Conservation (phyloP, 2,797 vertebrate genomes). For the Lycodopsis pacificus region DNA sequence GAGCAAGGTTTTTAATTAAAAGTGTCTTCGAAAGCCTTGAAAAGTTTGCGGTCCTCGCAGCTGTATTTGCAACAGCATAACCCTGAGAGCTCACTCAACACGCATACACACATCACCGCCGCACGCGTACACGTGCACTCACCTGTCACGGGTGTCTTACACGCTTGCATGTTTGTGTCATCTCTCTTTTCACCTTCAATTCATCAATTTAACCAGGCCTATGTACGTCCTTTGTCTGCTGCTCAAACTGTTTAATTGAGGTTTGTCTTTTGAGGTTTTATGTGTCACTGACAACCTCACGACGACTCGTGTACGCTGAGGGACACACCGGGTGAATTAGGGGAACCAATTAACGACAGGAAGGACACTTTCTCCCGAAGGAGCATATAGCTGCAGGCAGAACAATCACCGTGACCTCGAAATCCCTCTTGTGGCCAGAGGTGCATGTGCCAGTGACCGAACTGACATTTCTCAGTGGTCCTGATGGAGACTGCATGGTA, state of each 20-base stretch:
- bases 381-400: slow-evolving; percentile 63
- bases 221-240: slow-evolving; percentile 10
- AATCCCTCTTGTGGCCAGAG: slow-evolving; percentile 72
- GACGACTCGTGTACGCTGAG: slow-evolving; percentile 45
- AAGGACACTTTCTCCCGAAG: slow-evolving; percentile 73
- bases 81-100: slow-evolving; percentile 10
- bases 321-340: slow-evolving; percentile 65
- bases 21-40: slow-evolving; percentile 67
- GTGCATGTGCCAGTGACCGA: slow-evolving; percentile 68
- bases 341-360: slow-evolving; percentile 74
- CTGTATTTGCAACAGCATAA: slow-evolving; percentile 40
- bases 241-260: slow-evolving; percentile 28
- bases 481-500: slow-evolving; percentile 50
- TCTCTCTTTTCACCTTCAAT: slow-evolving; percentile 51
- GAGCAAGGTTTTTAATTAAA: slow-evolving; percentile 83
- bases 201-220: slow-evolving; percentile 16
- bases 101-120: background rate
- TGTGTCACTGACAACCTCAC: slow-evolving; percentile 60
- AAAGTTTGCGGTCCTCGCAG: slow-evolving; percentile 71
- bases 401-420: slow-evolving; percentile 78
- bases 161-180: slow-evolving; percentile 40
- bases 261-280: slow-evolving; percentile 59
- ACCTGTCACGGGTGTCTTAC: slow-evolving; percentile 34
- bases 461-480: slow-evolving; percentile 71
- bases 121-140: slow-evolving; percentile 22